Conservation (phyloP, 2,888 invertebrate genomes). For the Cinara cedri region DNA sequence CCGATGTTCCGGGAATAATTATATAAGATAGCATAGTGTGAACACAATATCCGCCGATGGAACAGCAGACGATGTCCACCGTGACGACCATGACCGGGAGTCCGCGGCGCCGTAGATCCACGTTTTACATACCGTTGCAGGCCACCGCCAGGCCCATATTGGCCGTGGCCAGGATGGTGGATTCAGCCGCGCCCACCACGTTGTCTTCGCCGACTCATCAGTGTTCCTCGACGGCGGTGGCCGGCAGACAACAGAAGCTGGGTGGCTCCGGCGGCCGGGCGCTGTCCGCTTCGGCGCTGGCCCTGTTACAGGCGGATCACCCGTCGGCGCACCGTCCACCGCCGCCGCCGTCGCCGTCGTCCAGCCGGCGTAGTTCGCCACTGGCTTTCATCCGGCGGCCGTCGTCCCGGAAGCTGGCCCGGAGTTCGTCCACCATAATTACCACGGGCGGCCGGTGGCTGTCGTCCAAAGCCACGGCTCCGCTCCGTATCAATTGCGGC, state of each 20-base stretch:
- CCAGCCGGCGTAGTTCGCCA: slow-evolving; percentile 67
- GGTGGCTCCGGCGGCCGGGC: slow-evolving; percentile 44
- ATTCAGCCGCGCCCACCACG: slow-evolving; percentile 61
- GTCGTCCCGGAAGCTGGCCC: slow-evolving; percentile 74
- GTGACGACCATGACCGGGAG: slow-evolving; percentile 63
- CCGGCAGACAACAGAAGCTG: slow-evolving; percentile 30
- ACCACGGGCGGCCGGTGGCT: slow-evolving; percentile 57
- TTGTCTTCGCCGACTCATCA: slow-evolving; percentile 15
- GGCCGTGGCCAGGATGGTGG: slow-evolving; percentile 63
- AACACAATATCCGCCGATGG: background rate
- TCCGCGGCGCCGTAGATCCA: slow-evolving; percentile 70
- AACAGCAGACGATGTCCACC: slow-evolving; percentile 60
- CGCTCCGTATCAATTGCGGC: slow-evolving; percentile 60
- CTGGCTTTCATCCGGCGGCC: slow-evolving; percentile 70
- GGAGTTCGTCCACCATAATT: slow-evolving; percentile 63
- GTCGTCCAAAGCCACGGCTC: slow-evolving; percentile 45
- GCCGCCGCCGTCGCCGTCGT: slow-evolving; percentile 60
- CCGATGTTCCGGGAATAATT: background rate
- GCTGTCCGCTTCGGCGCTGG: slow-evolving; percentile 54
- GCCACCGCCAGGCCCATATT: slow-evolving; percentile 63
- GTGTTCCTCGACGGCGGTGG: background rate
- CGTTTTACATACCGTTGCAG: slow-evolving; percentile 76
- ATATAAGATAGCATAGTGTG: background rate
- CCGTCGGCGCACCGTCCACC: slow-evolving; percentile 38
- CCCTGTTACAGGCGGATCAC: slow-evolving; percentile 55